Percentiles rank a stretch among this genome's conserved stretches.
Evolutionary conservation across 2,888 invertebrate genomes (phyloP).

Genomic region (Phorcus lineatus): DNA sequence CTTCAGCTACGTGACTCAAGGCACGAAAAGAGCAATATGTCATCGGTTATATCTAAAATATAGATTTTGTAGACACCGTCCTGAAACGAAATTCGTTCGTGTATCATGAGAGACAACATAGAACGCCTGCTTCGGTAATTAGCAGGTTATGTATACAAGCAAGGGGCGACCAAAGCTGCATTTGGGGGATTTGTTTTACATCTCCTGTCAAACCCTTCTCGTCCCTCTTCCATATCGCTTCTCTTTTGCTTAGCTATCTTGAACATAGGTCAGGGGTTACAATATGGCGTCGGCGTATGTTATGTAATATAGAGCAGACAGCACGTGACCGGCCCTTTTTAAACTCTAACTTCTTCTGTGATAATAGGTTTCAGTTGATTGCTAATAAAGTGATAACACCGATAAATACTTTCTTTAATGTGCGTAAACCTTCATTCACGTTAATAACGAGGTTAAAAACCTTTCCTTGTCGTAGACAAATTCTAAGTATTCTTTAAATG

Average conservation of each 20-base stretch:
- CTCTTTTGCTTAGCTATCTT: not conserved
- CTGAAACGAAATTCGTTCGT: constrained; percentile 15
- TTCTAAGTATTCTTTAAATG: too few species aligned
- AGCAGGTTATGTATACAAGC: constrained; percentile 19
- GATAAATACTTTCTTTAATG: too few species aligned
- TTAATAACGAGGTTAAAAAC: too few species aligned
- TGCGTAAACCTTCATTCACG: too few species aligned
- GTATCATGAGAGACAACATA: not conserved
- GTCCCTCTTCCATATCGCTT: not conserved
- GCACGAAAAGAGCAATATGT: not conserved
- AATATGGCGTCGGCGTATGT: constrained; percentile 4
- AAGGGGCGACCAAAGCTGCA: constrained; percentile 9
- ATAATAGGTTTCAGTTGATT: not conserved
- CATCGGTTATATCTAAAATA: constrained; percentile 16
- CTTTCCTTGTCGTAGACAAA: too few species aligned
- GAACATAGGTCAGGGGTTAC: not conserved
- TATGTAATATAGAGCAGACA: constrained; percentile 14
- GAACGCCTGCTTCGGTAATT: not conserved
- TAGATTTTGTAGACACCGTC: constrained; percentile 14
- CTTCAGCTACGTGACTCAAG: not conserved
- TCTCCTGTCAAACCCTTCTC: constrained; percentile 1
- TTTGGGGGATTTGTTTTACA: constrained; percentile 9
- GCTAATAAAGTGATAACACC: not conserved
- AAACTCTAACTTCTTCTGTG: not conserved
- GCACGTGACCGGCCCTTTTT: constrained; percentile 8